These are phyloP conservation scores for Macrophya alboannulata DNA, from an alignment of 2,888 invertebrate genomes.

Conservation along the genomic window DNA sequence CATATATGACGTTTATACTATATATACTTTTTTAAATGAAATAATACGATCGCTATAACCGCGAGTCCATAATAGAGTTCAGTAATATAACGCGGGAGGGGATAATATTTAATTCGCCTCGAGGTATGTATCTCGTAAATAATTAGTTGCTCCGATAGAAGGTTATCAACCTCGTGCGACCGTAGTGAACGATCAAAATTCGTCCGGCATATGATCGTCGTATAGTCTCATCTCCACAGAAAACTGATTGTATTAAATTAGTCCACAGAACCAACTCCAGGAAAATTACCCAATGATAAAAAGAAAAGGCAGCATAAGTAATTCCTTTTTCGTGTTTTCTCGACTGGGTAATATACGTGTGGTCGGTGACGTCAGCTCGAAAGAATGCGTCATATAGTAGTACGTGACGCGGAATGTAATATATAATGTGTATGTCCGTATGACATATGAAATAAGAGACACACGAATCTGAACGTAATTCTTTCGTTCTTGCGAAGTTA, in stretches of 20 bases:
- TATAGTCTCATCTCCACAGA: neutral
- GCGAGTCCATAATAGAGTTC: neutral
- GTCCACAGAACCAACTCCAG: neutral
- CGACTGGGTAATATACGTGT: neutral
- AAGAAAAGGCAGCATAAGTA: neutral
- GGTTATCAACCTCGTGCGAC: conserved; percentile 45
- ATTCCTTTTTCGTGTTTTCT: conserved; percentile 15
- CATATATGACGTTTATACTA: no score
- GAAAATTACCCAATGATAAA: neutral
- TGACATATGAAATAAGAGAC: neutral
- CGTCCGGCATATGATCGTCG: neutral
- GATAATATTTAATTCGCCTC: conserved; percentile 10
- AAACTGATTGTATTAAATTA: neutral
- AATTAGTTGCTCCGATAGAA: conserved; percentile 41
- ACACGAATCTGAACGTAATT: neutral
- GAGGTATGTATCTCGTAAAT: conserved; percentile 20
- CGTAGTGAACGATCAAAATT: conserved; percentile 20
- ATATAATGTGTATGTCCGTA: neutral
- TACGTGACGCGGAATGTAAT: neutral
- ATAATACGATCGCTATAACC: neutral
- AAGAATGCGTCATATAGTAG: conserved; percentile 20
- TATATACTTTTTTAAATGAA: no score
- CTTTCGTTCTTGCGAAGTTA: neutral
- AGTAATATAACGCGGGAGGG: neutral
- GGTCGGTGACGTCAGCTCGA: neutral